These are phyloP conservation scores for Mugil cephalus DNA, from an alignment of 2,113 vertebrate species.

Conservation along the genomic window DNA sequence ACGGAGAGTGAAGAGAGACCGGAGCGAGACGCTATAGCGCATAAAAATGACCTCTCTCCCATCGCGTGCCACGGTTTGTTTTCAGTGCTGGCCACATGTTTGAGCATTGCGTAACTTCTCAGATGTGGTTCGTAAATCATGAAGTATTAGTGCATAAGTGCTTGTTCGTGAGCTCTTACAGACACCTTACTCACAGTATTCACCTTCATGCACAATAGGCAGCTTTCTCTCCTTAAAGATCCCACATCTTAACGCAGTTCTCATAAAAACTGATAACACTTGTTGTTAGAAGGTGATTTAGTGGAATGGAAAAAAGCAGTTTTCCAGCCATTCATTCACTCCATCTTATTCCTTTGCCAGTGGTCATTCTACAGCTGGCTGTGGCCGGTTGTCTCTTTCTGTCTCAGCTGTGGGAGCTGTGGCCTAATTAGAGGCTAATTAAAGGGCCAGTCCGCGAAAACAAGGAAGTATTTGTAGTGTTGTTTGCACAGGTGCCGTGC, in stretches of 20 bases:
- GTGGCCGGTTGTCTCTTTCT: constrained; percentile 38
- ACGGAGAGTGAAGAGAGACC: constrained; percentile 13
- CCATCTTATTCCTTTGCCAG: constrained; percentile 33
- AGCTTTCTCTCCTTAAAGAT: constrained; percentile 21
- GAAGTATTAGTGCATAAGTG: constrained; percentile 58
- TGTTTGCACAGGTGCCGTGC: constrained; percentile 79
- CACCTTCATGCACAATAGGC: constrained; percentile 4
- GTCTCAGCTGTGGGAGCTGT: constrained; percentile 53
- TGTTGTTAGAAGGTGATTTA: not conserved
- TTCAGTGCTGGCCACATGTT: constrained; percentile 82
- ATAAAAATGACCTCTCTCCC: constrained; percentile 70
- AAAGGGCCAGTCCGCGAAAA: constrained; percentile 72
- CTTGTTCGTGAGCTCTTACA: constrained; percentile 33
- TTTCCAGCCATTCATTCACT: constrained; percentile 44
- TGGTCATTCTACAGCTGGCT: constrained; percentile 49
- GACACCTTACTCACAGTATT: constrained; percentile 23
- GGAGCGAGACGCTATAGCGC: constrained; percentile 35
- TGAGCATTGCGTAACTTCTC: constrained; percentile 80
- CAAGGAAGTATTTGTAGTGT: constrained; percentile 75
- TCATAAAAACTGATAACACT: constrained; percentile 13
- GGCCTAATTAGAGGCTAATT: constrained; percentile 78
- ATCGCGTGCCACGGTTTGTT: constrained; percentile 83
- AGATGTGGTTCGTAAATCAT: constrained; percentile 78
- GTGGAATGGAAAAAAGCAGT: constrained; percentile 11
- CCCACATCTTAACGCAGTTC: not conserved